A percentile compares a stretch with the other conserved stretches of the same genome.
Conservation (phyloP, 2,797 vertebrate species). For the Sebastes oblongus region DNA sequence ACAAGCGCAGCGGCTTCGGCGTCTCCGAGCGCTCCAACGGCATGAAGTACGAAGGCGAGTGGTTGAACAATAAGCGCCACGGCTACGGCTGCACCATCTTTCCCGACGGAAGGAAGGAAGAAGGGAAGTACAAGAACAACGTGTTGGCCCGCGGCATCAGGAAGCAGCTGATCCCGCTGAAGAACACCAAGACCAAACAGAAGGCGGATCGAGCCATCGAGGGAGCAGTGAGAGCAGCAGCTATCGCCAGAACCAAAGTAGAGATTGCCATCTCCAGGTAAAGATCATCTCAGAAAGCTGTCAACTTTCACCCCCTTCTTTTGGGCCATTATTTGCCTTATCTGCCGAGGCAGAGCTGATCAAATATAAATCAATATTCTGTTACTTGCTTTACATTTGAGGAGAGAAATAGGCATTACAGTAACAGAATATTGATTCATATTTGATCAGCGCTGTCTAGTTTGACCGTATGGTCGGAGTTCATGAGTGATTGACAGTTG, state of each 20-base stretch:
- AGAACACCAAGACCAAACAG: slow-evolving; percentile 95
- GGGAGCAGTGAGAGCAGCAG: slow-evolving; percentile 90
- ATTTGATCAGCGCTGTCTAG: too few species aligned
- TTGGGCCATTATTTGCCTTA: too few species aligned
- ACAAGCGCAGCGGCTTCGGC: slow-evolving; percentile 94
- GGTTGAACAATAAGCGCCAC: slow-evolving; percentile 93
- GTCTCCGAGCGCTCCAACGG: slow-evolving; percentile 94
- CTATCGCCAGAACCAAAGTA: slow-evolving; percentile 95
- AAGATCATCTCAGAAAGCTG: not conserved
- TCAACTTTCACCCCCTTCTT: not conserved
- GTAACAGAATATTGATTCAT: too few species aligned
- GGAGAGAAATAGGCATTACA: too few species aligned
- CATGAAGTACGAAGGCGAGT: slow-evolving; percentile 97
- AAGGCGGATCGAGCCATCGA: slow-evolving; percentile 95
- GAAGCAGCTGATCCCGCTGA: slow-evolving; percentile 93
- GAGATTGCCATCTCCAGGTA: slow-evolving; percentile 97
- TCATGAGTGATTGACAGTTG: too few species aligned
- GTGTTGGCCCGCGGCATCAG: slow-evolving; percentile 90
- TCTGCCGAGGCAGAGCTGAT: too few species aligned
- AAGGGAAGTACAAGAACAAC: slow-evolving; percentile 98
- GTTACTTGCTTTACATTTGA: too few species aligned
- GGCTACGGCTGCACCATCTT: slow-evolving; percentile 96
- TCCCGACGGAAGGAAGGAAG: slow-evolving; percentile 92
- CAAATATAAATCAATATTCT: too few species aligned
- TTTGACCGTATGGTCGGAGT: too few species aligned